Evolutionary conservation across 2,113 vertebrate species (phyloP).

Genomic region (Potamarius usumacintae): DNA sequence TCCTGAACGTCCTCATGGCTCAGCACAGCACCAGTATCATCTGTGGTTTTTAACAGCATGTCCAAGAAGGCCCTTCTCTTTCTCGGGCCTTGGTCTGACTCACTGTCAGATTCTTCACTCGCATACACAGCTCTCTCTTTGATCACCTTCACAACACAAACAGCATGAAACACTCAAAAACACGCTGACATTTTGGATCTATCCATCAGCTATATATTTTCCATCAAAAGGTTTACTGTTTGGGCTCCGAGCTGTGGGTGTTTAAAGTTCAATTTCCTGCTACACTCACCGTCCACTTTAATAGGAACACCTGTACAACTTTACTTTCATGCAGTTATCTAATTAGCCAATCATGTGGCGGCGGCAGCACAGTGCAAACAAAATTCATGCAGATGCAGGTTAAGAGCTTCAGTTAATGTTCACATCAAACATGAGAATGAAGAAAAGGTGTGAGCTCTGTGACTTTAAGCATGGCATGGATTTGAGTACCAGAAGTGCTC

Average conservation of each 20-base stretch:
- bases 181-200: neutral
- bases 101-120: conserved; percentile 6
- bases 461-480: too few relatives aligned
- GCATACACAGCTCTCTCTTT: conserved; percentile 65
- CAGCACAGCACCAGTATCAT: conserved; percentile 75
- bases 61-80: conserved; percentile 79
- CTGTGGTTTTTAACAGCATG: conserved; percentile 75
- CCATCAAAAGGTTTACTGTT: neutral
- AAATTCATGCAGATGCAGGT: neutral
- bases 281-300: neutral
- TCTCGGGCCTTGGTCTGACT: conserved; percentile 38
- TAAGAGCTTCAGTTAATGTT: too few relatives aligned
- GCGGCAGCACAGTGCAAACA: neutral
- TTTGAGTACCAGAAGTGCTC: too few relatives aligned
- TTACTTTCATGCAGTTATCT: neutral
- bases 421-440: too few relatives aligned
- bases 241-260: neutral
- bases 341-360: neutral
- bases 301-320: neutral
- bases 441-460: too few relatives aligned
- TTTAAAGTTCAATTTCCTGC: neutral
- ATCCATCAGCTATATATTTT: neutral
- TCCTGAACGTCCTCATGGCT: conserved; percentile 77
- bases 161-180: neutral
- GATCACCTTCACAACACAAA: conserved; percentile 73